A percentile compares a stretch with the other conserved stretches of the same genome.
phyloP scores from a whole-genome alignment of 30 jellyfish, hydroid and myxozoan genomes.

The Aurelia aurita complex sp. Pacific region DNA sequence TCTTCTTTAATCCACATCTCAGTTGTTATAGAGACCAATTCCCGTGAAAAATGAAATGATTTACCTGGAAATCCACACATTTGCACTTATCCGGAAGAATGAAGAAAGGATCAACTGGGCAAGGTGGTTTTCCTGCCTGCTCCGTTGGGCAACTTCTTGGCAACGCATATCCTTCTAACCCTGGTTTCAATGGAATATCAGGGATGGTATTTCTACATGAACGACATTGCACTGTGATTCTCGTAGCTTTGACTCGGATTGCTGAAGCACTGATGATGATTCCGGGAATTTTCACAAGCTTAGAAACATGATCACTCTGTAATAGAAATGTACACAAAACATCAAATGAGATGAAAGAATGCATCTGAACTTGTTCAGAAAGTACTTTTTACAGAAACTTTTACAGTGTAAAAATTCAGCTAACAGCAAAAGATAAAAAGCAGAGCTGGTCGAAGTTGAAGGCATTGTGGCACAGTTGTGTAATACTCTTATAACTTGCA shows the following conservation, averaged over 20 bases:
- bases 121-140: conserved; percentile 97
- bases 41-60: not conserved
- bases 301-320: conserved; percentile 96
- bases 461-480: too few relatives aligned
- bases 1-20: not conserved
- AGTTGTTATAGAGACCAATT: not conserved
- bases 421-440: too few relatives aligned
- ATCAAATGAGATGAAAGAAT: too few relatives aligned
- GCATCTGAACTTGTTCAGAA: too few relatives aligned
- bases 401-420: too few relatives aligned
- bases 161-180: conserved; percentile 95
- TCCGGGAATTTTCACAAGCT: conserved; percentile 95
- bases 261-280: conserved; percentile 99
- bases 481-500: too few relatives aligned
- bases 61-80: conserved; percentile 99
- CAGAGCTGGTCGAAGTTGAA: too few relatives aligned
- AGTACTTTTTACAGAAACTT: too few relatives aligned
- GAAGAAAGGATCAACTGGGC: conserved; percentile 99
- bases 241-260: conserved; percentile 91
- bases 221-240: conserved; percentile 94
- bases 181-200: conserved; percentile 89
- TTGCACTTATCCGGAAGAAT: conserved; percentile 98
- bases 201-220: conserved; percentile 94
- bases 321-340: not conserved
- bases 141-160: conserved; percentile 98